Conservation (phyloP, 92 coral and sea anemone genomes). For the Porites cylindrica region DNA sequence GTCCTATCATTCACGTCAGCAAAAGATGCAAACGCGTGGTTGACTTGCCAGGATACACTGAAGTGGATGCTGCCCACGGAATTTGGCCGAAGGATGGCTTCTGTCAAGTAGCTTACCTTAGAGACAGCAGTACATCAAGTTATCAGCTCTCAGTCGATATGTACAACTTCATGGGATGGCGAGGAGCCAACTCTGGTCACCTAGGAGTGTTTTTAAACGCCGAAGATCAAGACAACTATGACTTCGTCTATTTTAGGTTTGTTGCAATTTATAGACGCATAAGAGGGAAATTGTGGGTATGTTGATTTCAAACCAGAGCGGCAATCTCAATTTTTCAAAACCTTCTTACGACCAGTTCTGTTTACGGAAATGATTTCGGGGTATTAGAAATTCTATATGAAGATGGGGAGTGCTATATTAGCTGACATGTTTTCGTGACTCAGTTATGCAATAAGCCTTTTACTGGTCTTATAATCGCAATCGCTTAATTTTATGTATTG, state of each 20-base stretch:
- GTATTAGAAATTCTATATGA: too few species aligned
- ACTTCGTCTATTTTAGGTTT: slow-evolving; percentile 80
- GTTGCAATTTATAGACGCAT: too few species aligned
- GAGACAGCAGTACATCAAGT: not conserved
- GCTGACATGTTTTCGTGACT: too few species aligned
- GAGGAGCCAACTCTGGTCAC: slow-evolving; percentile 55
- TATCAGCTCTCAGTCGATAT: slow-evolving; percentile 40
- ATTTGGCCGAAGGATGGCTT: slow-evolving; percentile 66
- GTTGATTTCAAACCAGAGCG: not conserved
- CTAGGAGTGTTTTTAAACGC: slow-evolving; percentile 69
- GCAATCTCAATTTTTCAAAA: too few species aligned
- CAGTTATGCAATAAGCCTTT: not conserved
- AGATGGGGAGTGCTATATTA: too few species aligned
- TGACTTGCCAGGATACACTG: slow-evolving; percentile 38
- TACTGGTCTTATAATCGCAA: not conserved
- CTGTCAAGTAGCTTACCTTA: slow-evolving; percentile 41
- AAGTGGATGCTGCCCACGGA: slow-evolving; percentile 72
- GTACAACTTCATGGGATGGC: slow-evolving; percentile 39
- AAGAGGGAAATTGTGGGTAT: not conserved
- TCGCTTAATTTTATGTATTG: too few species aligned
- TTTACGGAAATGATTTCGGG: too few species aligned
- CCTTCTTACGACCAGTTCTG: too few species aligned
- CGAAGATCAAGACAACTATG: slow-evolving; percentile 61
- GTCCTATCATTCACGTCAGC: not conserved
- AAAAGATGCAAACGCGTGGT: slow-evolving; percentile 3